Base-by-base conservation (phyloP, 2,888 invertebrate genomes). In the Hirtodrosophila duncani region DNA sequence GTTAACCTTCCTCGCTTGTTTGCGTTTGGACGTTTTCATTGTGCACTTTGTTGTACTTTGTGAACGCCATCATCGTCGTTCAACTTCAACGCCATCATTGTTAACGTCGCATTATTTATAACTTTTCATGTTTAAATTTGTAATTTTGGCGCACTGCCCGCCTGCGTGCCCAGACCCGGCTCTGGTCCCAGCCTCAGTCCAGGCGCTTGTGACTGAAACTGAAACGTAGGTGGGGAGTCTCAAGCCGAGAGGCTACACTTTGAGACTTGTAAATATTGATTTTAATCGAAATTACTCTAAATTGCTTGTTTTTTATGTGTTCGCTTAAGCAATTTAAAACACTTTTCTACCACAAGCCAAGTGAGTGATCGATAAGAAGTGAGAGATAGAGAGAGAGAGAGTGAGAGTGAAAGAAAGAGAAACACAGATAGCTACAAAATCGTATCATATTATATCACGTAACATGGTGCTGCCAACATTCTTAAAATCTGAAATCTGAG, bases 241-340 rank as follows among this genome's bases (percentile, higher is more conserved):
- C n/a, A n/a, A n/a, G n/a, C n/a, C n/a, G n/a, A n/a, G n/a, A n/a
- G n/a, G n/a, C n/a, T n/a, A n/a, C n/a, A n/a, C n/a, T n/a, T 63
- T 49, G 61, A 59, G 58, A 59, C 67, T 63, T 72, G 67, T 65
- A 62, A 71, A 77, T 83, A 83, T 84, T 84, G 84, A 84, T 84
- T 84, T 84, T 81, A 82, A 84, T 84, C 83, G 80, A 84, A 84
- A 83, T 83, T 79, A 82, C 75, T 69, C 65, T 65, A 77, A 84
- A 84, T 78, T 70, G 63, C 71, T 59, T 72, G 62, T 43, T 53
- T 45, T 57, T 36, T 52, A 45, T 63, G 55, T 60, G 57, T 56
- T 65, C 27, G 57, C 49, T 29, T 41, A 59, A 48, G 65, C 68
- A 75, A 68, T 74, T 81, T 71, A 64, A 81, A 63, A 79, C 77